These are phyloP conservation scores for Venustoraphidia nigricollis DNA, from an alignment of 2,888 invertebrate genomes.

Conservation along the genomic window DNA sequence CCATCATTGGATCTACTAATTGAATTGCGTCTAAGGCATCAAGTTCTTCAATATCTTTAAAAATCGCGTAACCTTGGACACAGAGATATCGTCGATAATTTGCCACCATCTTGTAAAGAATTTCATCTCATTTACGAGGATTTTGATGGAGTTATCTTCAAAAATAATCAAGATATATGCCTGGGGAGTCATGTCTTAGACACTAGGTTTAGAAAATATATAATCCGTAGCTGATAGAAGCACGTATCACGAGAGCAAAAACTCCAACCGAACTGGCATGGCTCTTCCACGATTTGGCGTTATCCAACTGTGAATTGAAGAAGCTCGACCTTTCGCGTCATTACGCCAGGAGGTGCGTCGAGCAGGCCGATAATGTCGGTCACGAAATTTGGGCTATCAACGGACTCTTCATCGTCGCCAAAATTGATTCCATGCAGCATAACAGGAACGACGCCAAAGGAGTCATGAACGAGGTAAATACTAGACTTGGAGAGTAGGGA, in stretches of 20 bases:
- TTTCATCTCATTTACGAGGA: too few species aligned
- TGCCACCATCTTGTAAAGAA: too few species aligned
- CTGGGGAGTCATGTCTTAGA: too few species aligned
- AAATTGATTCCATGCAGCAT: constrained; percentile 27
- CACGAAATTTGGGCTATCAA: constrained; percentile 29
- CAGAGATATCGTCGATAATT: too few species aligned
- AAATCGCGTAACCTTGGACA: too few species aligned
- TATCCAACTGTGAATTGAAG: constrained; percentile 24
- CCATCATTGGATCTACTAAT: too few species aligned
- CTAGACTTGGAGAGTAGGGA: too few species aligned
- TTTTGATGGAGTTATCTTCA: too few species aligned
- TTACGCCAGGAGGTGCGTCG: constrained; percentile 24
- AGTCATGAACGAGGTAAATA: constrained; percentile 14
- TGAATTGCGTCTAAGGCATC: too few species aligned
- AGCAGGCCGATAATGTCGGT: constrained; percentile 19
- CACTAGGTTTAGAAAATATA: too few species aligned
- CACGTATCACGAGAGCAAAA: constrained; percentile 18
- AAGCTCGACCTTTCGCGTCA: constrained; percentile 28
- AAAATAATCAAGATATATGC: too few species aligned
- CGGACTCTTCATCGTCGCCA: constrained; percentile 26
- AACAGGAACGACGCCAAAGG: constrained; percentile 32
- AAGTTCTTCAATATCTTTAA: too few species aligned
- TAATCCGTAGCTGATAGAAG: constrained; percentile 9
- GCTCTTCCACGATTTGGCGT: constrained; percentile 31
- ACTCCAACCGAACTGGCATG: constrained; percentile 28